Percentiles rank a stretch among this genome's conserved stretches.
Evolutionary conservation across 2,113 vertebrate species (phyloP).

Genomic region (Spermophilus dauricus): DNA sequence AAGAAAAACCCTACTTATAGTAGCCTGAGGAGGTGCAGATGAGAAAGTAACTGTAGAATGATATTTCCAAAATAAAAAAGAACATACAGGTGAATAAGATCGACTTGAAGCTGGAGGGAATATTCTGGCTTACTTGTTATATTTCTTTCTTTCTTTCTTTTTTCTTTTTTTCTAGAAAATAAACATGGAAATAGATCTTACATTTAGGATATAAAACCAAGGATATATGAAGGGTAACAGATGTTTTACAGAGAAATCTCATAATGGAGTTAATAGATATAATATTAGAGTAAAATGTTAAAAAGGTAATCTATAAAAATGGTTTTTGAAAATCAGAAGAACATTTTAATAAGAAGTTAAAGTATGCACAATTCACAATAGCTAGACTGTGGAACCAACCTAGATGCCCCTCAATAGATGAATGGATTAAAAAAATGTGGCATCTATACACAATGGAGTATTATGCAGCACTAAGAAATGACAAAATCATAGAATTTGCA

Average conservation of each 20-base stretch:
- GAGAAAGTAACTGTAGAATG: background rate
- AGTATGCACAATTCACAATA: too few species aligned
- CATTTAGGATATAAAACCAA: background rate
- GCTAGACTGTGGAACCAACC: too few species aligned
- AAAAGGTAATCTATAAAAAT: background rate
- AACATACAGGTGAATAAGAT: background rate
- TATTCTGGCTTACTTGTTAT: background rate
- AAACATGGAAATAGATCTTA: background rate
- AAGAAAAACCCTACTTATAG: background rate
- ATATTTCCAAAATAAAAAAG: constrained; percentile 41
- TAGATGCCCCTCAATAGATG: too few species aligned
- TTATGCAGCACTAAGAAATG: too few species aligned
- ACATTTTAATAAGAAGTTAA: background rate
- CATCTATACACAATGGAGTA: too few species aligned
- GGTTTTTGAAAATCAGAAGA: background rate
- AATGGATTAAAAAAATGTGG: too few species aligned
- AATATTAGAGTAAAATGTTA: background rate
- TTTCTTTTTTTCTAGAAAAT: background rate
- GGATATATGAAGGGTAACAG: background rate
- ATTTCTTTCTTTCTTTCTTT: background rate
- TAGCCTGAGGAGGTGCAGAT: background rate
- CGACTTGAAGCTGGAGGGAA: background rate
- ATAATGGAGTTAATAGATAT: background rate
- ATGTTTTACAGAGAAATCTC: background rate
- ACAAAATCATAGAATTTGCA: too few species aligned